Percentiles rank a stretch among this genome's conserved stretches.
phyloP scores from a whole-genome alignment of 1,140 invertebrate species.

The Ruditapes philippinarum region DNA sequence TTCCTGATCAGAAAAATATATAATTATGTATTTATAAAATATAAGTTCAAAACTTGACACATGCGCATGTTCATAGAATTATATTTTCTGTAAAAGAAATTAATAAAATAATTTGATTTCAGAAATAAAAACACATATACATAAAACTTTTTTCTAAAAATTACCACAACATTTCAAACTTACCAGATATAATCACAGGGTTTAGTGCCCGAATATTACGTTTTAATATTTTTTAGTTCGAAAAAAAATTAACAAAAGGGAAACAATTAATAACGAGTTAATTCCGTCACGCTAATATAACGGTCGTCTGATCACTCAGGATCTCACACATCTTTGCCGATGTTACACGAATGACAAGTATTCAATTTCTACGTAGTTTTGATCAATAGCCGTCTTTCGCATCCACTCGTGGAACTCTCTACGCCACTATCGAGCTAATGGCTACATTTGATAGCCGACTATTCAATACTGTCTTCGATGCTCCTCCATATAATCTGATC shows the following conservation, averaged over 20 bases:
- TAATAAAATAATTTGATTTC: no score
- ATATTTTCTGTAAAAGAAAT: no score
- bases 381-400: conserved; percentile 22
- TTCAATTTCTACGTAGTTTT: conserved; percentile 18
- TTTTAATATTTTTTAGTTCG: no score
- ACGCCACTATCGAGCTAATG: background rate
- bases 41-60: no score
- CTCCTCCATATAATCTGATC: background rate
- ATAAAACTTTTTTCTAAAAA: no score
- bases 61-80: no score
- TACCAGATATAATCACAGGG: background rate
- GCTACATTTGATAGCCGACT: conserved; percentile 12
- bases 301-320: background rate
- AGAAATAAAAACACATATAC: no score
- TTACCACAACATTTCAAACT: no score
- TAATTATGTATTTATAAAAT: no score
- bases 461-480: conserved; percentile 15
- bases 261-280: background rate
- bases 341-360: conserved; percentile 19
- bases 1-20: no score
- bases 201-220: background rate
- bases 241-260: no score
- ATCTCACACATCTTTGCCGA: conserved; percentile 3
- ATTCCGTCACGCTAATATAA: conserved; percentile 33
- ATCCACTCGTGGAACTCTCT: background rate